These are phyloP conservation scores for Mus spretus DNA, from an alignment of 2,797 vertebrate species.

Conservation along the genomic window DNA sequence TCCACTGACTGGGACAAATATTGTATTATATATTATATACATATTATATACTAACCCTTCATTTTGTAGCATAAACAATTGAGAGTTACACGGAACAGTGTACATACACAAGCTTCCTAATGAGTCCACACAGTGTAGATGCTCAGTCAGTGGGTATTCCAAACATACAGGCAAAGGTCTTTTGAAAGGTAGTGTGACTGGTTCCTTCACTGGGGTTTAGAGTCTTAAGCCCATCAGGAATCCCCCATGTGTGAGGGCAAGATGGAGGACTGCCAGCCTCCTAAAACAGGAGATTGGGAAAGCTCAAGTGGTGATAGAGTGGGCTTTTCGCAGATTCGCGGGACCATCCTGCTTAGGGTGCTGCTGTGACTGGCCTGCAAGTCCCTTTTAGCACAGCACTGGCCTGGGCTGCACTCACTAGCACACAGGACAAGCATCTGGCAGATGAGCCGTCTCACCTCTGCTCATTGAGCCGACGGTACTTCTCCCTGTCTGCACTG, in stretches of 20 bases:
- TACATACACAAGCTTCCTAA: not conserved
- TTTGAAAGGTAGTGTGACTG: not conserved
- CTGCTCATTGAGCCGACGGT: slow-evolving; percentile 97
- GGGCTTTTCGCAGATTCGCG: not conserved
- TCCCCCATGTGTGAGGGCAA: fast-evolving
- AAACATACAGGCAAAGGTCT: not conserved
- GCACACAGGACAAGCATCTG: fast-evolving
- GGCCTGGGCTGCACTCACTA: fast-evolving
- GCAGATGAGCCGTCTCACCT: slow-evolving; percentile 89
- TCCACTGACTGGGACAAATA: not conserved
- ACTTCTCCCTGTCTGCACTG: slow-evolving; percentile 96
- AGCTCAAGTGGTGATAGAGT: fast-evolving
- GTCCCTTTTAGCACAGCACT: not conserved
- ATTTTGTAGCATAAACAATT: not conserved
- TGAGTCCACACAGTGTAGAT: fast-evolving
- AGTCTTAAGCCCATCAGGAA: not conserved
- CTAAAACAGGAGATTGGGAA: not conserved
- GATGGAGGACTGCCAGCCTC: fast-evolving
- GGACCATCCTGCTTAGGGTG: not conserved
- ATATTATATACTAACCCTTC: not conserved
- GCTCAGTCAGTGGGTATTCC: not conserved
- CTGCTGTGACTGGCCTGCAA: too few relatives aligned
- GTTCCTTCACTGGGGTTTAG: not conserved
- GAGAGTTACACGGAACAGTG: fast-evolving
- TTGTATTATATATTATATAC: too few relatives aligned